Percentiles rank a stretch among this genome's conserved stretches.
Conservation (phyloP, 35 echinoderm and acorn worm species). For the Holothuria glaberrima region DNA sequence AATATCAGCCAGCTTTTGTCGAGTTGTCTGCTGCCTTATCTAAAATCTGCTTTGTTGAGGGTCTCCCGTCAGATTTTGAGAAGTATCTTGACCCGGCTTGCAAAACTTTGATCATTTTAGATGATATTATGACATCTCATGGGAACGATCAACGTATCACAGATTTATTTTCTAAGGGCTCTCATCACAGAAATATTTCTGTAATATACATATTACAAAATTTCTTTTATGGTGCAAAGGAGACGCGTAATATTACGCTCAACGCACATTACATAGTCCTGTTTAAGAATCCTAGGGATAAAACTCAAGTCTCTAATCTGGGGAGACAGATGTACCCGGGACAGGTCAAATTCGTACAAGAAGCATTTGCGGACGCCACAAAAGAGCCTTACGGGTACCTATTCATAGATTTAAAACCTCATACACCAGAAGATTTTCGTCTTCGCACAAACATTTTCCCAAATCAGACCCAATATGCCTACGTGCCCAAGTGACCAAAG, state of each 20-base stretch:
- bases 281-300: constrained; percentile 72
- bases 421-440: constrained; percentile 52
- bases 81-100: constrained; percentile 26
- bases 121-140: constrained; percentile 49
- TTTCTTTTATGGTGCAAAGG: constrained; percentile 72
- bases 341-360: constrained; percentile 51
- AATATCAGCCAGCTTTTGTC: constrained; percentile 36
- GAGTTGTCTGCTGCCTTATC: constrained; percentile 29
- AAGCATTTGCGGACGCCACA: constrained; percentile 61
- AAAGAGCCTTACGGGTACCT: constrained; percentile 56
- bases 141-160: constrained; percentile 47
- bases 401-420: constrained; percentile 59
- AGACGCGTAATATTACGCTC: constrained; percentile 70
- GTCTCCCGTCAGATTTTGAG: constrained; percentile 53
- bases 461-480: constrained; percentile 29
- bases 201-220: constrained; percentile 82
- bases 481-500: not conserved
- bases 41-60: constrained; percentile 65
- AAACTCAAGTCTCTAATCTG: constrained; percentile 68
- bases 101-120: constrained; percentile 55
- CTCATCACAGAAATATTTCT: constrained; percentile 61
- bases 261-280: constrained; percentile 64
- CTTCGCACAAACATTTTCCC: constrained; percentile 62
- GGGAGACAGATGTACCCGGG: constrained; percentile 63
- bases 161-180: constrained; percentile 64